Conservation (phyloP, 2,797 vertebrate species). For the Leuciscus waleckii region DNA sequence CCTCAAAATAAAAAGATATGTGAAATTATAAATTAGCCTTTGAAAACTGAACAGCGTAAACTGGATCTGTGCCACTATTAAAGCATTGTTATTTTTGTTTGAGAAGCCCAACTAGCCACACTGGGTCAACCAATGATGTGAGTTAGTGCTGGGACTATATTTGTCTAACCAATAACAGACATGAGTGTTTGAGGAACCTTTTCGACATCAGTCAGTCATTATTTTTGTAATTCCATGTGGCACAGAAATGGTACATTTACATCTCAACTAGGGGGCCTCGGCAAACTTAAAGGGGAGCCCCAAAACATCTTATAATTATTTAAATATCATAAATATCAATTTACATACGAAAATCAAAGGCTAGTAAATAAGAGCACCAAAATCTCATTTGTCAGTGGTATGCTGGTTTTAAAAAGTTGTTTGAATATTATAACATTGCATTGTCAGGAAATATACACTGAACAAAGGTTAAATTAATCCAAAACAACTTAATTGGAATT, state of each 20-base stretch:
- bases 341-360: too few species aligned
- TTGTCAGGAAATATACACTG: not conserved
- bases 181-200: not conserved
- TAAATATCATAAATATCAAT: too few species aligned
- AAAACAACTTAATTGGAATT: too few species aligned
- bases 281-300: not conserved
- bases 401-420: not conserved
- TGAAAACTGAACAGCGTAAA: not conserved
- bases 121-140: not conserved
- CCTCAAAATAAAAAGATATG: not conserved
- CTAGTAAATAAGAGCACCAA: too few species aligned
- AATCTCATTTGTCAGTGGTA: too few species aligned
- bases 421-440: not conserved
- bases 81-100: not conserved
- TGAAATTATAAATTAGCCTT: not conserved
- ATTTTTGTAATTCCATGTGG: not conserved
- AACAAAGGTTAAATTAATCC: too few species aligned
- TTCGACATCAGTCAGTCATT: not conserved
- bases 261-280: not conserved
- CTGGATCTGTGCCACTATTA: not conserved
- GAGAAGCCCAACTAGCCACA: not conserved
- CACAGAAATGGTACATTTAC: not conserved
- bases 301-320: not conserved
- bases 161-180: not conserved
- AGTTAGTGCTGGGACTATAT: not conserved